Base-by-base conservation (phyloP, 92 coral and sea anemone genomes). In the Galaxea fascicularis region DNA sequence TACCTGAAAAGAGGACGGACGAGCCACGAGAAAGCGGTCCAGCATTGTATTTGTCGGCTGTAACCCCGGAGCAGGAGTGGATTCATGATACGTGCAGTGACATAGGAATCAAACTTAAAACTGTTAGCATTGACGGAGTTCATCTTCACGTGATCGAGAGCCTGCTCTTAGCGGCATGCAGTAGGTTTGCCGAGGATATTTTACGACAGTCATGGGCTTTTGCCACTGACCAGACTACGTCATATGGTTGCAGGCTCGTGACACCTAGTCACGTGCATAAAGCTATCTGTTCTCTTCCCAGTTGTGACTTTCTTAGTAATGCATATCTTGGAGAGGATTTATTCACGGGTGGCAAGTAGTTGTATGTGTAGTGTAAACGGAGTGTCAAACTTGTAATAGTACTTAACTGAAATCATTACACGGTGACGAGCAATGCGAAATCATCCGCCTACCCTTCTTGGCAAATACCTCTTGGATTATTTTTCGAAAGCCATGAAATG, bases 281-380 rank as follows among this genome's bases (percentile, higher is more conserved):
- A 63, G 99, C 98, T 12, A 77, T 95, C n/a, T 73, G 82, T 27
- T 69, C 86, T 17, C 76, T 95, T 13, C 91, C 98, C 49, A 77
- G 66, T 22, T 95, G 95, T 71, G 99, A 97, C 85, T 95, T 97
- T 71, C 82, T 97, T 72, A 85, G 77, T 0, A 90, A 89, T 85
- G 58, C 88, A 18, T 78, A 88, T 71, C 84, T 93, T 26, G 95
- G 94, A 4, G 78, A 82, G 44, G 51, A 27, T 17, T 47, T 46
- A 18, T 21, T 51, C 0, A 30, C 13, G 49, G 82, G 60, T 27
- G 82, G 60, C 54, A 82, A 70, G 70, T 82, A 57, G 62, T 9
- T 21, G 3, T 13, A 24, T 56, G 46, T 51, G 62, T 73, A 11
- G 44, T 25, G 4, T 10, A 27, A 63, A 13, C 25, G 17, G 69